A percentile compares a stretch with the other conserved stretches of the same genome.
phyloP scores from a whole-genome alignment of 2,888 invertebrate species.

The Sarcophaga variegata region DNA sequence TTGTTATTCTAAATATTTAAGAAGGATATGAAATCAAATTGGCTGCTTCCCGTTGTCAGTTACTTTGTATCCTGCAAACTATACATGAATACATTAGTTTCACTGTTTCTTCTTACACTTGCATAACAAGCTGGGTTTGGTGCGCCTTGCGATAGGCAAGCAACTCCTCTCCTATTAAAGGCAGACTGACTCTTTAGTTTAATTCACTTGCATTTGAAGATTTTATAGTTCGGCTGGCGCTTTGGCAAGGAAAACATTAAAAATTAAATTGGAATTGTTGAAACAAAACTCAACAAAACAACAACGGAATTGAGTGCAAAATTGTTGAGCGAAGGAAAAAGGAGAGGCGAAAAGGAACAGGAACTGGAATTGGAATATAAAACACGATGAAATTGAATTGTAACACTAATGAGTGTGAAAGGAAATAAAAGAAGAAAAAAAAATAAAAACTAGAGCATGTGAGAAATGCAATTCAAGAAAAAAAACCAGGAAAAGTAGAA shows the following conservation, averaged over 20 bases:
- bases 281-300: constrained; percentile 24
- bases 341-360: background rate
- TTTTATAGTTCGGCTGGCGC: too few species aligned
- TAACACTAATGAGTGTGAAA: constrained; percentile 44
- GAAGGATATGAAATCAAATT: constrained; percentile 59
- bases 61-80: constrained; percentile 40
- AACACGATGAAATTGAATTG: constrained; percentile 41
- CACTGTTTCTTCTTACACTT: too few species aligned
- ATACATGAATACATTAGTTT: background rate
- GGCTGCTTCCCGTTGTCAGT: constrained; percentile 63
- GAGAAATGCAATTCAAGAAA: too few species aligned
- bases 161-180: constrained; percentile 2
- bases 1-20: constrained; percentile 28
- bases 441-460: too few species aligned
- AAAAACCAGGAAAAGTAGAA: too few species aligned
- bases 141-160: background rate
- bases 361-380: constrained; percentile 1
- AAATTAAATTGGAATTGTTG: constrained; percentile 26
- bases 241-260: constrained; percentile 17
- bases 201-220: constrained; percentile 8
- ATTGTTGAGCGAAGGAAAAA: background rate
- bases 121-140: too few species aligned
- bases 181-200: constrained; percentile 3
- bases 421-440: background rate
- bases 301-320: background rate